phyloP scores from a whole-genome alignment of 2,888 invertebrate genomes.

The Nephrotoma guestfalica region DNA sequence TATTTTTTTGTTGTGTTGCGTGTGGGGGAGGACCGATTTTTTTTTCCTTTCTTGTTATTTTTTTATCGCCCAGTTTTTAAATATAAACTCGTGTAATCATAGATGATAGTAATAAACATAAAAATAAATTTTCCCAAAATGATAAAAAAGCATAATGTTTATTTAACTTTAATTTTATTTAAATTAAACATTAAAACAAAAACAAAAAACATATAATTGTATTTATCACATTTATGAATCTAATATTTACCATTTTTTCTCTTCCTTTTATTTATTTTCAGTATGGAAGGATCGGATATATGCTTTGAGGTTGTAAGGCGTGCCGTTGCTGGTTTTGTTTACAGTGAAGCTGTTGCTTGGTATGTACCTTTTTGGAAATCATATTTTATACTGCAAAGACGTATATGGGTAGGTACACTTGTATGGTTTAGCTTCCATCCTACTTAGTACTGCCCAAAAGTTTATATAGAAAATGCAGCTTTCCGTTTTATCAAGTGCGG shows the following conservation, averaged over 20 bases:
- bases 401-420: no score
- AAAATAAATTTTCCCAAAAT: neutral
- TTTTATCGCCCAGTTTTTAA: neutral
- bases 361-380: conserved; percentile 32
- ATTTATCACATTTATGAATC: conserved; percentile 8
- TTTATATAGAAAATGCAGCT: neutral
- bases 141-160: neutral
- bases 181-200: neutral
- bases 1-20: neutral
- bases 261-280: conserved; percentile 36
- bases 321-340: conserved; percentile 93
- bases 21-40: neutral
- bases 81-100: neutral
- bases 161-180: neutral
- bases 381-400: neutral
- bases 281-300: conserved; percentile 97
- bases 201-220: neutral
- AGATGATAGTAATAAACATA: neutral
- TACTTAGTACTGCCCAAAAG: neutral
- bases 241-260: conserved; percentile 11
- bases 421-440: neutral
- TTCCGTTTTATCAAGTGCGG: neutral
- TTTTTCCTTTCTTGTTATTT: neutral
- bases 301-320: conserved; percentile 96
- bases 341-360: conserved; percentile 99